Percentiles rank a stretch among this genome's conserved stretches.
phyloP scores from a whole-genome alignment of 2,113 vertebrate genomes.

The Forbesichthys agassizii region DNA sequence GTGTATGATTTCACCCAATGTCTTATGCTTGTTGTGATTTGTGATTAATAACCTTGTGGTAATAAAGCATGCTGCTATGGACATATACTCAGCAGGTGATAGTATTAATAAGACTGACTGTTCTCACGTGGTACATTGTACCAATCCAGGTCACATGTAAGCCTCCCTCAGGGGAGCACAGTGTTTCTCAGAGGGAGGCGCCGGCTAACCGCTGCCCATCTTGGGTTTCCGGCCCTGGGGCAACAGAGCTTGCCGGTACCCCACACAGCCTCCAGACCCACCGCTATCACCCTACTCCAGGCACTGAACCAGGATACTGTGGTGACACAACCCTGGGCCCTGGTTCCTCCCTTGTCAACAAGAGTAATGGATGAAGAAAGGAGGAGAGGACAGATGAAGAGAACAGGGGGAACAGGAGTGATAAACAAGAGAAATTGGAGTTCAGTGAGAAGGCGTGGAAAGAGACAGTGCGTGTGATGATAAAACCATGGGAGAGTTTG shows the following conservation, averaged over 20 bases:
- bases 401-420: slow-evolving; percentile 11
- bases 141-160: slow-evolving; percentile 29
- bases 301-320: slow-evolving; percentile 93
- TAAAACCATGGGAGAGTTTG: background rate
- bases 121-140: slow-evolving; percentile 12
- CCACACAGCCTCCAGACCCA: slow-evolving; percentile 63
- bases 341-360: slow-evolving; percentile 87
- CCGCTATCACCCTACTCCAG: slow-evolving; percentile 88
- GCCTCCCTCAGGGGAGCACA: slow-evolving; percentile 42
- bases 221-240: slow-evolving; percentile 84
- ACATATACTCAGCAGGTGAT: too few species aligned
- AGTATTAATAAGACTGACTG: background rate
- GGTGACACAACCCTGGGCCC: slow-evolving; percentile 87
- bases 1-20: too few species aligned
- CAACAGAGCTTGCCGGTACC: slow-evolving; percentile 69
- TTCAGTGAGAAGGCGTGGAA: background rate
- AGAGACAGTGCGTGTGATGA: background rate
- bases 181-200: slow-evolving; percentile 61
- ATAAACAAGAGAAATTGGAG: slow-evolving; percentile 21
- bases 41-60: background rate
- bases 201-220: slow-evolving; percentile 81
- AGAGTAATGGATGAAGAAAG: slow-evolving; percentile 82
- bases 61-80: background rate
- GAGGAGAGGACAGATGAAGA: slow-evolving; percentile 50
- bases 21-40: too few species aligned